Percentiles rank a stretch among this genome's conserved stretches.
Conservation (phyloP, 2,113 vertebrate genomes). For the Aptenodytes patagonicus region DNA sequence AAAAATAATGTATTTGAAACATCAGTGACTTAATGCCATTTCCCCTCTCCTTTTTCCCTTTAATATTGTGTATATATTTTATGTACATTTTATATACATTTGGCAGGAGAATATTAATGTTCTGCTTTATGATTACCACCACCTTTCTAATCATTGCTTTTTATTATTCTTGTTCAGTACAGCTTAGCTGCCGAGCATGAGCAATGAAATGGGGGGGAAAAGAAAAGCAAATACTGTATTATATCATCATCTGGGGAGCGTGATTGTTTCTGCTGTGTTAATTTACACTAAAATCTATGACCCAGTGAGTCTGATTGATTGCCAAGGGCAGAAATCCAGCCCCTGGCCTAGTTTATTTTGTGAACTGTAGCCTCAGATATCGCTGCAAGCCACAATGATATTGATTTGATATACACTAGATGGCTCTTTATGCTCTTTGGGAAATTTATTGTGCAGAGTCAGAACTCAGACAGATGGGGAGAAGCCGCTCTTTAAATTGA, state of each 20-base stretch:
- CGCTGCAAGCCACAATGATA: slow-evolving; percentile 79
- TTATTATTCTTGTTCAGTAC: slow-evolving; percentile 70
- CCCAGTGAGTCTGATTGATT: slow-evolving; percentile 82
- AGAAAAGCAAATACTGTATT: slow-evolving; percentile 76
- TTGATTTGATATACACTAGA: slow-evolving; percentile 88
- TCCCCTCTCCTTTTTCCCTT: neutral
- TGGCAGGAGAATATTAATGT: slow-evolving; percentile 64
- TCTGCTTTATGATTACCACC: slow-evolving; percentile 52
- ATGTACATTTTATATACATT: slow-evolving; percentile 32
- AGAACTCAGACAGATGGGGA: slow-evolving; percentile 75
- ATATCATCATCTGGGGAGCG: slow-evolving; percentile 75
- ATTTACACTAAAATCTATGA: slow-evolving; percentile 88
- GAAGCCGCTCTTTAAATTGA: slow-evolving; percentile 82
- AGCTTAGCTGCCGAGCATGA: slow-evolving; percentile 49
- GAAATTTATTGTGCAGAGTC: slow-evolving; percentile 84
- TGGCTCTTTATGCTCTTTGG: slow-evolving; percentile 83
- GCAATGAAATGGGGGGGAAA: slow-evolving; percentile 52
- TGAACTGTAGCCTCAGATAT: slow-evolving; percentile 85
- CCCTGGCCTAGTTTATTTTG: slow-evolving; percentile 85
- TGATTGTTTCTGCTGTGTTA: slow-evolving; percentile 83
- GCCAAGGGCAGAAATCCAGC: slow-evolving; percentile 83
- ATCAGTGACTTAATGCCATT: neutral
- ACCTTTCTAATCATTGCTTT: slow-evolving; percentile 68
- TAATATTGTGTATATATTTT: slow-evolving; percentile 24
- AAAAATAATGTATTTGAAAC: neutral